These are phyloP conservation scores for Oryctolagus cuniculus DNA, from an alignment of 2,113 vertebrate genomes.

Conservation along the genomic window DNA sequence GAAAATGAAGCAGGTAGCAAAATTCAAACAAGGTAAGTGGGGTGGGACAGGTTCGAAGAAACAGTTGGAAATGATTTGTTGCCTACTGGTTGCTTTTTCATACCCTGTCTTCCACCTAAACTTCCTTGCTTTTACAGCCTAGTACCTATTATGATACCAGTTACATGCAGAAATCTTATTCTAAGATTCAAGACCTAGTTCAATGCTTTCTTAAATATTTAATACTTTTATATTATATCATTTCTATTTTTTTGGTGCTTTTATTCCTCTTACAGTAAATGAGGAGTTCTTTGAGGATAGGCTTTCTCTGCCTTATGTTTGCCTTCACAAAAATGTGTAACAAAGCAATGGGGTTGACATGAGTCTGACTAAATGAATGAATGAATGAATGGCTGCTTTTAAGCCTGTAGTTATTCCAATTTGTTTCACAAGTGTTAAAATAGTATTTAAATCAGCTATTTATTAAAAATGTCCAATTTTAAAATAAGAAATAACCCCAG, in stretches of 20 bases:
- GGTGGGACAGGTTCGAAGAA: background rate
- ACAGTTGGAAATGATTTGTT: background rate
- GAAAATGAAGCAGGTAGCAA: background rate
- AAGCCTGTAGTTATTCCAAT: background rate
- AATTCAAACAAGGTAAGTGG: background rate
- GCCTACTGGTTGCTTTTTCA: background rate
- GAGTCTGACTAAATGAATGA: background rate
- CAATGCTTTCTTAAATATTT: constrained; percentile 26
- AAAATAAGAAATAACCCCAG: background rate
- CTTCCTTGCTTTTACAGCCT: background rate
- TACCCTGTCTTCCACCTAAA: background rate
- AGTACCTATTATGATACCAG: background rate
- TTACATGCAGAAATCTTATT: background rate
- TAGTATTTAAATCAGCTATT: constrained; percentile 2
- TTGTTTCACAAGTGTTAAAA: constrained; percentile 21
- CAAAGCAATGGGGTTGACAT: background rate
- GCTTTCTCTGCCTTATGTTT: background rate
- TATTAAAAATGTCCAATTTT: background rate
- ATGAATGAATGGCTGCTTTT: background rate
- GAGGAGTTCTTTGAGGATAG: background rate
- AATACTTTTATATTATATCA: background rate
- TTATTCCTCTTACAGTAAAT: background rate
- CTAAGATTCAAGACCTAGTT: background rate
- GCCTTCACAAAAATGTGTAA: background rate
- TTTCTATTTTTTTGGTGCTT: background rate